Evolutionary conservation across 1,140 invertebrate species (phyloP), one percentile per base, ranked within the genome.

Genomic region (Hylaeus volcanicus): DNA sequence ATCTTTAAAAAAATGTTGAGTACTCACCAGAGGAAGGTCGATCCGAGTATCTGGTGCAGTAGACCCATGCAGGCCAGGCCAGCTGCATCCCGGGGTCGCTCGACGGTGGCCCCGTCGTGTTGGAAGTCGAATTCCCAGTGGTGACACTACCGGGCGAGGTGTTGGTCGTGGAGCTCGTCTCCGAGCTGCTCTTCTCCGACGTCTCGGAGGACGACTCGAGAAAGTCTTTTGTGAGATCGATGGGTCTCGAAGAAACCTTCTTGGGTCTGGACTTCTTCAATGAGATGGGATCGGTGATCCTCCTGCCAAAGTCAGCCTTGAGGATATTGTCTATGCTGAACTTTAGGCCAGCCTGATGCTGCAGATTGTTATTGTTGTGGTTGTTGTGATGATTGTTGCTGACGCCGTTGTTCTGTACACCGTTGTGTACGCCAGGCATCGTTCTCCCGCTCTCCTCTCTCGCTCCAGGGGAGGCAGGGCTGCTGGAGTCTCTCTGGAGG

Each of bases 11-110:
- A 8, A 48, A 48, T 48, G 8, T 6, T 48, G 5, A 6, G 45
- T 77, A 88, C 92, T 90, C 85, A 93, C 93, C 93, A 43, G 93
- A 93, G 53, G 98, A 98, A 2, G 98, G 98, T 90, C 98, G 94
- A 93, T 99, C 98, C 75, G 98, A 98, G 93, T 99, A 99, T 93
- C 98, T 95, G 1, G 98, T 99, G 93, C 98, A 99, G 92, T 98
- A 99, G 4, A 99, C 98, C 98, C 98, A 98, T 1, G 97, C 92
- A 79, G 90, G 93, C 92, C 91, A 93, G 63, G 89, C 91, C 88
- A 92, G 91, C 81, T 91, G 91, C 77, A 93, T 92, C 6, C 88
- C 85, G 4, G 91, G 81, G 58, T 92, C 90, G 64, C 84, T 26
- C 39, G 74, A 80, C 43, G 85, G 83, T 74, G 85, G 51, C 56